Evolutionary conservation across 1,140 invertebrate species (phyloP), one percentile per base, ranked within the genome.

Genomic region (Trichonephila inaurata): DNA sequence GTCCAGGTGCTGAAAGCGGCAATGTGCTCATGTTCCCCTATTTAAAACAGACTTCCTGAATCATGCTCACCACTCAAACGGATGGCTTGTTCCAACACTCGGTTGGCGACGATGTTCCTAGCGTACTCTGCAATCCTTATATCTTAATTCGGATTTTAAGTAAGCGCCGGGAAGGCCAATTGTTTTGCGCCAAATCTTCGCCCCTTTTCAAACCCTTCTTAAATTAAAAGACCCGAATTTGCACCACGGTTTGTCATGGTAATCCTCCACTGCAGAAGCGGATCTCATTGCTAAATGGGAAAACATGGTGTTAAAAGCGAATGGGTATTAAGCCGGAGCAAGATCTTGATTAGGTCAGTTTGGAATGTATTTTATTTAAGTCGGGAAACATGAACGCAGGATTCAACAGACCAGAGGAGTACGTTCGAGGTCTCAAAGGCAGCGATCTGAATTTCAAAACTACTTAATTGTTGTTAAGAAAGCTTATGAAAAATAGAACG

Each of bases 61-160:
- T 18, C 81, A 7, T 85, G 44, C n/a, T 14, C 44, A 87, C 28
- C 61, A 61, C n/a, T 87, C 28, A 40, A 64, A 64, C 60, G 19
- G 44, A 6, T 60, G 14, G 82, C 18, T 77, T 58, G 66, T 77
- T 77, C 88, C 24, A 58, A 40, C 61, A 61, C 60, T 14, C 24
- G 28, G 61, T 18, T 28, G 33, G 24, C 21, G 51, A 12, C n/a
- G 44, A 85, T 33, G 83, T 16, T 24, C 40, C 51, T 28, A 60
- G 51, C 4, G 21, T n/a, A 61, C 33, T 40, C 33, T 6, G 51
- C 83, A 24, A 61, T 60, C 72, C 28, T 40, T n/a, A 44, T 51
- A 21, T 72, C 88, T 89, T 89, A 89, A 89, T 77, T 89, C 88
- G 33, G 88, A 72, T 89, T 89, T 89, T 77, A 89, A 89, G 66